Evolutionary conservation across 2,888 invertebrate species (phyloP), one percentile per base, ranked within the genome.

Genomic region (Plemyria rubiginata): DNA sequence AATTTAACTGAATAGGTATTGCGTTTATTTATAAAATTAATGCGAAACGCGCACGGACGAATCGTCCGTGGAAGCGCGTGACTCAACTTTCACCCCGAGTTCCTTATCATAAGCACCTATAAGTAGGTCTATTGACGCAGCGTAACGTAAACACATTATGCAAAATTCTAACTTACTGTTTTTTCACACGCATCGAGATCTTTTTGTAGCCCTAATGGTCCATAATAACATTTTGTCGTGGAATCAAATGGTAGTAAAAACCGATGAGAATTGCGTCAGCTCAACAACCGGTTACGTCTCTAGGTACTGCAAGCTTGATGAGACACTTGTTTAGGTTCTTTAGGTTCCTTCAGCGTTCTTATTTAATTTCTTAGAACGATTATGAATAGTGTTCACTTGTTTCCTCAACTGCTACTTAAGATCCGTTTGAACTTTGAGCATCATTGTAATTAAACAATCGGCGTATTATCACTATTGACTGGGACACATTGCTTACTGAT

Each of bases 81-180:
- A 48, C 51, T 45, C 28, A 51, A 49, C 60, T 55, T 61, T 61
- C 60, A 45, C 51, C 51, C 40, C 40, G 36, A 15, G 9, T 16
- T 13, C 40, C 40, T 46, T n/a, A n/a, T n/a, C n/a, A n/a, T n/a
- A n/a, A n/a, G n/a, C n/a, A n/a, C n/a, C n/a, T n/a, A n/a, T n/a
- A 46, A 9, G 11, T 46, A 46, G 16, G 8, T 16, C 12, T 9
- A 45, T 13, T 8, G 45, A 45, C 16, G 8, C 16, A 45, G 8
- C 0, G 45, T 45, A 45, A 16, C 8, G 7, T 16, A 8, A 15
- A 9, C 9, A 16, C 29, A 29, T 29, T 7, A 29, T 29, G 29
- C n/a, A n/a, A n/a, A n/a, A 32, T 32, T 6, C 8, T n/a, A n/a
- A n/a, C n/a, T 8, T 8, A 4, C 32, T 32, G 32, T 32, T 32